Conservation (phyloP, 2,797 vertebrate genomes). For the Varecia variegata region DNA sequence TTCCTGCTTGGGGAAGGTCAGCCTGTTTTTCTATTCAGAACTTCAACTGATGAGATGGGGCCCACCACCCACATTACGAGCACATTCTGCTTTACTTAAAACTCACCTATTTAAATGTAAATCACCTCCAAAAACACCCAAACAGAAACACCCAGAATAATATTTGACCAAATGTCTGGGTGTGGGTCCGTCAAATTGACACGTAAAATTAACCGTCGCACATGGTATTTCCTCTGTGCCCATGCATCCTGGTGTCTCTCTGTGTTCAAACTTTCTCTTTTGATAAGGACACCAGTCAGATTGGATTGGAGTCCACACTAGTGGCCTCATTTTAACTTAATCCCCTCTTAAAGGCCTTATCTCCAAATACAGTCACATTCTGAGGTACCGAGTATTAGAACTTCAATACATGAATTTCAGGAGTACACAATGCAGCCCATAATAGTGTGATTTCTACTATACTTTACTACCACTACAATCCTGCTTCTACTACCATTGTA, state of each 20-base stretch:
- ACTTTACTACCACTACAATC: not conserved
- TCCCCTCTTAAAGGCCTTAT: not conserved
- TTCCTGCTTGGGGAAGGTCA: not conserved
- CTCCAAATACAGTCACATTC: not conserved
- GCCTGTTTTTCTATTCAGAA: not conserved
- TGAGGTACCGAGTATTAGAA: not conserved
- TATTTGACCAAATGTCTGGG: not conserved
- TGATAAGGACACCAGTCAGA: not conserved
- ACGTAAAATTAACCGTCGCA: not conserved
- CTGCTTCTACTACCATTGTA: not conserved
- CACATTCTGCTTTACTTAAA: not conserved
- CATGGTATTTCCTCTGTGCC: not conserved
- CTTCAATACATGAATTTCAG: not conserved
- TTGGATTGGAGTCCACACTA: not conserved
- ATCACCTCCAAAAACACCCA: not conserved
- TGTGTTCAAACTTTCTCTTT: conserved; percentile 8
- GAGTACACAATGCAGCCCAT: not conserved
- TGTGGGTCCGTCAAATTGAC: not conserved
- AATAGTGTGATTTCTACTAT: not conserved
- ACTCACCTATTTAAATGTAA: not conserved
- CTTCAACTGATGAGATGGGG: not conserved
- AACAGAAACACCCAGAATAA: not conserved
- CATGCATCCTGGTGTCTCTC: not conserved
- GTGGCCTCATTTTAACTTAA: not conserved
- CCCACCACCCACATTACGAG: not conserved